phyloP scores from a whole-genome alignment of 1,140 invertebrate genomes.

The Paralvinella palmiformis region DNA sequence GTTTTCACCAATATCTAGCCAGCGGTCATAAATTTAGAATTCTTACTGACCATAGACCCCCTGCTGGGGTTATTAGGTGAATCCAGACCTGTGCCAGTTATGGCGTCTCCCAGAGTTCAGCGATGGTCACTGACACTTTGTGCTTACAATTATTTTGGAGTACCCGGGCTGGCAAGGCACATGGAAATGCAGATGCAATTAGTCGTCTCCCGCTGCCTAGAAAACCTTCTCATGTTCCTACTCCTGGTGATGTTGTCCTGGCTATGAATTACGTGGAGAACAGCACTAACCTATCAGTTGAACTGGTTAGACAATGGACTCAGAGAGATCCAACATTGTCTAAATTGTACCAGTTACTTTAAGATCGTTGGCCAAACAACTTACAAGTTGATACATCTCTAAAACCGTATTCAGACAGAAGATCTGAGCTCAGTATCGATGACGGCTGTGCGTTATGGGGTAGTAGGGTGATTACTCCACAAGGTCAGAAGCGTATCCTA shows the following conservation, averaged over 20 bases:
- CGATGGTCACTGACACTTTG: neutral
- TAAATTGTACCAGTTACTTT: neutral
- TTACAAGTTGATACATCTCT: neutral
- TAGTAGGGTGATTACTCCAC: slow-evolving; percentile 2
- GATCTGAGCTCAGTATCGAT: neutral
- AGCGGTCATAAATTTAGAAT: neutral
- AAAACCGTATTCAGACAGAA: neutral
- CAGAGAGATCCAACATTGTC: neutral
- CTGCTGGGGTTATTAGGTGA: neutral
- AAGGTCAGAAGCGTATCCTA: neutral
- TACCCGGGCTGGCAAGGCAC: neutral
- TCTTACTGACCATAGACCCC: neutral
- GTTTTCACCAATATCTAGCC: neutral
- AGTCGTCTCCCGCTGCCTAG: neutral
- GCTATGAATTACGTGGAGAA: neutral
- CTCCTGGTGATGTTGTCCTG: too few relatives aligned
- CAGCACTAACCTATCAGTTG: neutral
- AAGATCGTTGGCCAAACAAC: neutral
- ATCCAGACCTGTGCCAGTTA: neutral
- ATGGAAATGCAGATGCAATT: neutral
- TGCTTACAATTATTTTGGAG: too few relatives aligned
- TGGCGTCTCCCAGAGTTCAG: neutral
- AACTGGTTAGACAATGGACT: neutral
- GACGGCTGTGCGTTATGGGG: slow-evolving; percentile 3
- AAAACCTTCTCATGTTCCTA: too few relatives aligned